Evolutionary conservation across 92 coral and sea anemone species (phyloP).

Genomic region (Umimayanthus kanabou): DNA sequence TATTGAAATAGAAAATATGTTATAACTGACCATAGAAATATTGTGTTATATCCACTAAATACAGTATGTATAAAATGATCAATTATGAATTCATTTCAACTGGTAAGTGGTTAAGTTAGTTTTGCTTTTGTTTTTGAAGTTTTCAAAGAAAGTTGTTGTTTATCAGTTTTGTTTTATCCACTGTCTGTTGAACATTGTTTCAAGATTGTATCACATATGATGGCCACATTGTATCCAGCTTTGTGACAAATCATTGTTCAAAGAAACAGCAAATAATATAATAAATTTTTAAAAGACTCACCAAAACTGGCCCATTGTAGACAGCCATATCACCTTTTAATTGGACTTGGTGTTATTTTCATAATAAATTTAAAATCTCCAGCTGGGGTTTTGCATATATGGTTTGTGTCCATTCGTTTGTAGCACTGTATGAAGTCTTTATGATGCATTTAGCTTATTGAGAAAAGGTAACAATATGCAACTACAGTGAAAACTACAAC

Average conservation of each 20-base stretch:
- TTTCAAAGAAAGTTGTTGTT: neutral
- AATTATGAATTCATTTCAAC: neutral
- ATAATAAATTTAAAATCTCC: neutral
- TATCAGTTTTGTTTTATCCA: neutral
- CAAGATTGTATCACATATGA: neutral
- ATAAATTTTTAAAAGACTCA: neutral
- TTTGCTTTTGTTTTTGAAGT: neutral
- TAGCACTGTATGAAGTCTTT: neutral
- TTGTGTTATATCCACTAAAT: neutral
- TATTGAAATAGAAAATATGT: neutral
- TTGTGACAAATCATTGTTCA: neutral
- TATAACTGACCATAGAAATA: neutral
- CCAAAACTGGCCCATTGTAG: neutral
- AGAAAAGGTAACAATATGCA: too few species aligned
- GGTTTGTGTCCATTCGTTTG: neutral
- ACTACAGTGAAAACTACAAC: too few species aligned
- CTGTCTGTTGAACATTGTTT: neutral
- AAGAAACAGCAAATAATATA: neutral
- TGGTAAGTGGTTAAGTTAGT: neutral
- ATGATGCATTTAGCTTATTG: too few species aligned
- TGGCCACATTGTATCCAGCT: neutral
- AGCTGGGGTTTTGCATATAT: neutral
- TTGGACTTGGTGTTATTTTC: neutral
- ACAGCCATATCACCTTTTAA: neutral
- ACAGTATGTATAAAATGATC: neutral